Base-by-base conservation (phyloP, 2,113 vertebrate species). In the Myrmecophaga tridactyla region DNA sequence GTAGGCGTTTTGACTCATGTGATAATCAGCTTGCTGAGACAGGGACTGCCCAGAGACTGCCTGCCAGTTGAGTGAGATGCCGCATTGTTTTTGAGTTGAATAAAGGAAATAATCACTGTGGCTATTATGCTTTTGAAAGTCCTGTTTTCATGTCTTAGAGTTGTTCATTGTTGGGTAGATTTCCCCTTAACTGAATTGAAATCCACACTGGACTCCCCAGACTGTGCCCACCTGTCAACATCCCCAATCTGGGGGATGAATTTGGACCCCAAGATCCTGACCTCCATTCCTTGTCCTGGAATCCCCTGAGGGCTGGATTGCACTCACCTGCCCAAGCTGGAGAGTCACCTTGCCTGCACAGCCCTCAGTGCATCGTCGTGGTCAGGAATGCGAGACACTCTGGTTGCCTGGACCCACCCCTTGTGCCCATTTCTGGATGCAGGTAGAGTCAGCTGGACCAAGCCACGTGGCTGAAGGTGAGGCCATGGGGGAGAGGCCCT, bases 181-280 rank as follows among this genome's bases (percentile, higher is more conserved):
- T 92, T 84, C 77, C 87, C 43, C 51, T 56, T 90, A 77, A 95
- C 3, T 90, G 87, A 53, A 73, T 21, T 77, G 62, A 95, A 85
- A 80, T n/a, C 36, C 14, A 23, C n/a, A 10, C 31, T 7, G 46
- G 3, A 3, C 25, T 51, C n/a, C 27, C 70, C 48, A 12, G 46
- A 39, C 29, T 43, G 17, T 1, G 4, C 5, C 60, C 31, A 69
- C 91, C 56, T 46, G 20, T 29, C 1, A 1, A 56, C 53, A 53
- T 53, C 8, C 4, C 73, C n/a, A 0, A 69, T 13, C 46, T 18
- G 18, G 23, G 13, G 83, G 34, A n/a, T 77, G 21, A 76, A 51
- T 60, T 58, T 20, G 39, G 39, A 83, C 34, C 41, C 29, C 48
- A 36, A 58, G 60, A 51, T 17, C 34, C 13, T 53, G 25, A 34